Conservation (phyloP, 1,140 invertebrate genomes). For the Drosophila busckii region DNA sequence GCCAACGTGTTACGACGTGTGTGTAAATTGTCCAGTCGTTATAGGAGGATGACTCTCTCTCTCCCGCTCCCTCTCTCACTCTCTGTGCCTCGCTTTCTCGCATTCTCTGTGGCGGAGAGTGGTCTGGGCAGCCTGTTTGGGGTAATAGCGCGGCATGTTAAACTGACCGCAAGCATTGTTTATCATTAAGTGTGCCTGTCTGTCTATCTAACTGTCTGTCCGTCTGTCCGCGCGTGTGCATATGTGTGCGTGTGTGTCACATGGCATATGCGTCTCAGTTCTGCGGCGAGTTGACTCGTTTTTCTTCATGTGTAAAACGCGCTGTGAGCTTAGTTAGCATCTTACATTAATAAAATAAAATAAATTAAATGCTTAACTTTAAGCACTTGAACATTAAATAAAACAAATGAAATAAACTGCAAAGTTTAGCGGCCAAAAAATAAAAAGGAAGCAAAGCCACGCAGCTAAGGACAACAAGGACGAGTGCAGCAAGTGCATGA, state of each 20-base stretch:
- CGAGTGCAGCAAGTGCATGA: slow-evolving; percentile 54
- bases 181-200: slow-evolving; percentile 64
- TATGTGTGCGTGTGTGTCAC: slow-evolving; percentile 35
- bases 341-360: slow-evolving; percentile 21
- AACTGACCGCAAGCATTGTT: slow-evolving; percentile 77
- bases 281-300: slow-evolving; percentile 26
- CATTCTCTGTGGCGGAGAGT: too few relatives aligned
- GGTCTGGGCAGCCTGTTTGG: slow-evolving; percentile 41
- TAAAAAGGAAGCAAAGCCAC: slow-evolving; percentile 9
- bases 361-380: slow-evolving; percentile 50
- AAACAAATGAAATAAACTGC: slow-evolving; percentile 67
- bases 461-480: too few relatives aligned
- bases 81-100: too few relatives aligned
- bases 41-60: slow-evolving; percentile 30
- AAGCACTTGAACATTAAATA: slow-evolving; percentile 62
- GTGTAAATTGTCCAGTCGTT: slow-evolving; percentile 76
- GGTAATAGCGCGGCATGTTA: slow-evolving; percentile 76
- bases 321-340: slow-evolving; percentile 47
- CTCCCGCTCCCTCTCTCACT: too few relatives aligned
- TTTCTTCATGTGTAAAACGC: slow-evolving; percentile 50
- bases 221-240: not conserved
- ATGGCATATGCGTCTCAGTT: slow-evolving; percentile 60
- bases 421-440: slow-evolving; percentile 35
- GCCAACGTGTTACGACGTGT: slow-evolving; percentile 49
- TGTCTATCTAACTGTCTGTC: not conserved